Conservation (phyloP, 2,888 invertebrate genomes). For the Agrilus cyanescens region DNA sequence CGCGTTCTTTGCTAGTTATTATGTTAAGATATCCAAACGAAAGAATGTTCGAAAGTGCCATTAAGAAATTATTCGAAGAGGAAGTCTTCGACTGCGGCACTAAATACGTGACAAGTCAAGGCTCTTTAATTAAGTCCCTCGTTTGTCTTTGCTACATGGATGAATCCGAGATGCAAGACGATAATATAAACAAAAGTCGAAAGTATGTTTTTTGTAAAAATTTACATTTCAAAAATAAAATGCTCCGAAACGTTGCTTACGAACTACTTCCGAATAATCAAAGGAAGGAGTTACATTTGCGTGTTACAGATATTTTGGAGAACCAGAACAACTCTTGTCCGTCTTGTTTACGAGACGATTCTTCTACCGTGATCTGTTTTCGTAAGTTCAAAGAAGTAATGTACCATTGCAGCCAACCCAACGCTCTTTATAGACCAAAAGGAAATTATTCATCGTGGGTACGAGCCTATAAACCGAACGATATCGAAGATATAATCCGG, state of each 20-base stretch:
- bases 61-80: slow-evolving; percentile 44
- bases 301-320: slow-evolving; percentile 40
- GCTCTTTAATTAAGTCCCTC: slow-evolving; percentile 11
- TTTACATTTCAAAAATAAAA: slow-evolving; percentile 42
- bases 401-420: slow-evolving; percentile 11
- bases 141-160: slow-evolving; percentile 32
- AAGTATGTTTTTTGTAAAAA: slow-evolving; percentile 46
- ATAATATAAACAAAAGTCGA: neutral
- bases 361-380: slow-evolving; percentile 7
- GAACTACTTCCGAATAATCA: slow-evolving; percentile 42
- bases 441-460: neutral
- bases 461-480: neutral
- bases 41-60: slow-evolving; percentile 37
- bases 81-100: slow-evolving; percentile 43
- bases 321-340: slow-evolving; percentile 40
- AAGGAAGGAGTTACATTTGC: slow-evolving; percentile 43
- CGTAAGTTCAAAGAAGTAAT: slow-evolving; percentile 14
- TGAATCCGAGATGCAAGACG: slow-evolving; percentile 27
- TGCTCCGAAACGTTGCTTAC: slow-evolving; percentile 41
- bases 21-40: slow-evolving; percentile 43
- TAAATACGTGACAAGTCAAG: slow-evolving; percentile 18
- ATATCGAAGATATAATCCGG: slow-evolving; percentile 11
- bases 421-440: slow-evolving; percentile 1
- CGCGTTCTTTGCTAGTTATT: slow-evolving; percentile 40
- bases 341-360: slow-evolving; percentile 28